A percentile compares a stretch with the other conserved stretches of the same genome.
phyloP scores from a whole-genome alignment of 2,797 vertebrate species.

The Lacerta agilis region DNA sequence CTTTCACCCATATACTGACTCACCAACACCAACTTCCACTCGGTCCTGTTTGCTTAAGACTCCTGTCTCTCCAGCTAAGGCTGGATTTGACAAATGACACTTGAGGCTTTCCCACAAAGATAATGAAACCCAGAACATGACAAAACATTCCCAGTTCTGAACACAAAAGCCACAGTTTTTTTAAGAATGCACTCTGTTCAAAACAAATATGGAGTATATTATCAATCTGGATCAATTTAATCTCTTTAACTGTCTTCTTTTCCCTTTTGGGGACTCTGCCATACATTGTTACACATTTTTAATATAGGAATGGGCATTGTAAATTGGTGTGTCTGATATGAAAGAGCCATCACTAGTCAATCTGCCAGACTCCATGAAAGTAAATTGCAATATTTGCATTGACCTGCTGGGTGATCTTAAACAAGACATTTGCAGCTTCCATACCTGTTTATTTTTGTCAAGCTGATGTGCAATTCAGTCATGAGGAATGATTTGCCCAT shows the following conservation, averaged over 20 bases:
- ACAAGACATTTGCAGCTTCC: background rate
- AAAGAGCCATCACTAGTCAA: accelerated
- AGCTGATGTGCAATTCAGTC: background rate
- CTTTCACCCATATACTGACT: conserved; percentile 50
- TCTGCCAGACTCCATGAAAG: background rate
- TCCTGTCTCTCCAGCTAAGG: conserved; percentile 54
- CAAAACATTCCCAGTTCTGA: conserved; percentile 46
- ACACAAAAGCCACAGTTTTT: conserved; percentile 28
- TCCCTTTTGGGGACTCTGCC: conserved; percentile 1
- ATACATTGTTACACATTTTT: conserved; percentile 25
- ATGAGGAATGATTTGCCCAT: background rate
- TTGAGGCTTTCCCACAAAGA: conserved; percentile 52
- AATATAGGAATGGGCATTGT: background rate
- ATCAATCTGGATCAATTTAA: conserved; percentile 45
- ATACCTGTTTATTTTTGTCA: background rate
- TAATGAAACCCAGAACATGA: conserved; percentile 68
- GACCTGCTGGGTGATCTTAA: background rate
- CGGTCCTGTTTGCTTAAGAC: conserved; percentile 32
- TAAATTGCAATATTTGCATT: background rate
- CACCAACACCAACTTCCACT: background rate
- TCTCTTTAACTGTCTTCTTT: conserved; percentile 27
- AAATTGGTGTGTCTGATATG: background rate
- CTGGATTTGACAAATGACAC: conserved; percentile 51
- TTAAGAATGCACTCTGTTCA: conserved; percentile 52
- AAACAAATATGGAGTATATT: conserved; percentile 65